These are phyloP conservation scores for Acrobasis repandana DNA, from an alignment of 2,888 invertebrate species.

Conservation along the genomic window DNA sequence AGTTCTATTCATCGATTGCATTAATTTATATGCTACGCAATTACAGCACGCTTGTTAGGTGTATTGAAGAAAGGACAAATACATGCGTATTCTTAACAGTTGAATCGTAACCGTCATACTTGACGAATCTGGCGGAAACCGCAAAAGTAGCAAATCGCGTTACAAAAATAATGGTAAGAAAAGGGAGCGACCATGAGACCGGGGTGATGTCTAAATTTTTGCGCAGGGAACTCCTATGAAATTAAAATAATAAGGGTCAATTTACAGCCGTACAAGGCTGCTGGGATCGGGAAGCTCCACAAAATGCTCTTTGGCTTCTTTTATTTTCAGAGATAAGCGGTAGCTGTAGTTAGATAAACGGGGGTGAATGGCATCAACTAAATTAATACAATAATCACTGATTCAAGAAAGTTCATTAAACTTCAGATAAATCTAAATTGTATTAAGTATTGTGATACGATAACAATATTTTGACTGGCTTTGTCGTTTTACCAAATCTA, in stretches of 20 bases:
- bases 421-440: slow-evolving; percentile 25
- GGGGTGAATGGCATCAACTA: slow-evolving; percentile 37
- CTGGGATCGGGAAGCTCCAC: slow-evolving; percentile 28
- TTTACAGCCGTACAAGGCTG: slow-evolving; percentile 14
- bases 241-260: slow-evolving; percentile 37
- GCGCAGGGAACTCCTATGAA: slow-evolving; percentile 30
- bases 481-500: neutral
- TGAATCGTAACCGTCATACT: slow-evolving; percentile 79
- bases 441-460: slow-evolving; percentile 28
- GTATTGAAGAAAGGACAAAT: slow-evolving; percentile 53
- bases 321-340: slow-evolving; percentile 21
- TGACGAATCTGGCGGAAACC: slow-evolving; percentile 75
- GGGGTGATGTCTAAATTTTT: slow-evolving; percentile 33
- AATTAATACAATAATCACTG: slow-evolving; percentile 29
- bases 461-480: slow-evolving; percentile 9
- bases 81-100: slow-evolving; percentile 57
- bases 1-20: slow-evolving; percentile 33
- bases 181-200: slow-evolving; percentile 44
- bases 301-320: slow-evolving; percentile 25
- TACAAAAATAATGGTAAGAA: slow-evolving; percentile 59
- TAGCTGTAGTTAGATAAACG: slow-evolving; percentile 38
- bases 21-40: slow-evolving; percentile 41
- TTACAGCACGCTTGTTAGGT: slow-evolving; percentile 40
- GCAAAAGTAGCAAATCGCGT: slow-evolving; percentile 76
- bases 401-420: slow-evolving; percentile 34